Evolutionary conservation across 2,797 vertebrate species (phyloP).

Genomic region (Apodemus agrarius): DNA sequence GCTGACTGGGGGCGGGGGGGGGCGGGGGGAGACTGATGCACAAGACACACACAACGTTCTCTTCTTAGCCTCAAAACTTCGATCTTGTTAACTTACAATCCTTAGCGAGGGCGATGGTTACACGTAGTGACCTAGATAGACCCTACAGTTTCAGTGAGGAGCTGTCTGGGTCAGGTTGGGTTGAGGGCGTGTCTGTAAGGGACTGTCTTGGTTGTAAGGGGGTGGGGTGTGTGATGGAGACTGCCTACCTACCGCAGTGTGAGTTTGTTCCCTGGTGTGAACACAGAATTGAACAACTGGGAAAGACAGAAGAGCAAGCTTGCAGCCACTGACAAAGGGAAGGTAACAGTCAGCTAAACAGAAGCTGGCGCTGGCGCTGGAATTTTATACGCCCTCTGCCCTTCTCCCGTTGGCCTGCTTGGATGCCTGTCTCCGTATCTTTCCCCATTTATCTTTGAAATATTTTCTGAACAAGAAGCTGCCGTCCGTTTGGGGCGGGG

Average conservation of each 20-base stretch:
- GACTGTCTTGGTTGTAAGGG: neutral
- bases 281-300: neutral
- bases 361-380: too few relatives aligned
- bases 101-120: too few relatives aligned
- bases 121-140: neutral
- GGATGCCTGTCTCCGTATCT: neutral
- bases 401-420: neutral
- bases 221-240: too few relatives aligned
- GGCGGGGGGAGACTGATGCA: too few relatives aligned
- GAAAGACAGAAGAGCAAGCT: neutral
- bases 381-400: neutral
- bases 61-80: constrained; percentile 6
- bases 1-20: neutral
- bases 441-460: neutral
- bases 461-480: neutral
- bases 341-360: too few relatives aligned
- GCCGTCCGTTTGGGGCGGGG: neutral
- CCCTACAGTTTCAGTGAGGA: neutral
- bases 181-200: neutral
- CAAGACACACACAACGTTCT: neutral
- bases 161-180: neutral
- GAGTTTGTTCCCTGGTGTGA: neutral
- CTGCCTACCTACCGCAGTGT: neutral
- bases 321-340: neutral
- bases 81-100: neutral